phyloP scores from a whole-genome alignment of 64 coral and sea anemone species.

The Montipora sp. region DNA sequence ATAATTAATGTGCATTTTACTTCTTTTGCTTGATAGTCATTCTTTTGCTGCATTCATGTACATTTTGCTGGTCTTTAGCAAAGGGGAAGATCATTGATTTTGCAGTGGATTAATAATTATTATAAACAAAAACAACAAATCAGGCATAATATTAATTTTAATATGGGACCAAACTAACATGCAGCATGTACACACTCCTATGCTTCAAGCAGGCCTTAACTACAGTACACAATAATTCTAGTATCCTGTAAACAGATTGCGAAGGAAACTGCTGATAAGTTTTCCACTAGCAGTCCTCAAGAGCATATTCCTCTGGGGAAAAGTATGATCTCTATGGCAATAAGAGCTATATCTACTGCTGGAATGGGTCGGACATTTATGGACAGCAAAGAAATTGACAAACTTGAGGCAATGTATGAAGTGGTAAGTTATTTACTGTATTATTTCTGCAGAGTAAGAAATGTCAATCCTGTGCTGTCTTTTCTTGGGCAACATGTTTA shows the following conservation, averaged over 20 bases:
- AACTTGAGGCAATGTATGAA: constrained; percentile 12
- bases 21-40: too few species aligned
- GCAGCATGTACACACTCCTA: not conserved
- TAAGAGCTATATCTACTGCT: constrained; percentile 15
- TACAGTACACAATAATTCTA: not conserved
- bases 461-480: too few species aligned
- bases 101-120: too few species aligned
- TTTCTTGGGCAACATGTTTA: too few species aligned
- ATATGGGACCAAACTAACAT: not conserved
- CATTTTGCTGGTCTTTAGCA: too few species aligned
- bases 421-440: not conserved
- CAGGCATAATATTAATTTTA: too few species aligned
- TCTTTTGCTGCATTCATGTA: too few species aligned
- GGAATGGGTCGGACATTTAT: constrained; percentile 25
- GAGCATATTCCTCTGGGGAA: constrained; percentile 28
- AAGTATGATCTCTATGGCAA: constrained; percentile 7
- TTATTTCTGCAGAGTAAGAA: too few species aligned
- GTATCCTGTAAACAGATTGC: not conserved
- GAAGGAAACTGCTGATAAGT: constrained; percentile 17
- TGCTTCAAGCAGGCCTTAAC: not conserved
- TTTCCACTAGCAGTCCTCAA: not conserved
- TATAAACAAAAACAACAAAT: too few species aligned
- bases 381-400: constrained; percentile 15
- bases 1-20: too few species aligned
- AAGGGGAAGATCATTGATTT: too few species aligned